phyloP scores from a whole-genome alignment of 2,797 vertebrate genomes.

The Brotula barbata region DNA sequence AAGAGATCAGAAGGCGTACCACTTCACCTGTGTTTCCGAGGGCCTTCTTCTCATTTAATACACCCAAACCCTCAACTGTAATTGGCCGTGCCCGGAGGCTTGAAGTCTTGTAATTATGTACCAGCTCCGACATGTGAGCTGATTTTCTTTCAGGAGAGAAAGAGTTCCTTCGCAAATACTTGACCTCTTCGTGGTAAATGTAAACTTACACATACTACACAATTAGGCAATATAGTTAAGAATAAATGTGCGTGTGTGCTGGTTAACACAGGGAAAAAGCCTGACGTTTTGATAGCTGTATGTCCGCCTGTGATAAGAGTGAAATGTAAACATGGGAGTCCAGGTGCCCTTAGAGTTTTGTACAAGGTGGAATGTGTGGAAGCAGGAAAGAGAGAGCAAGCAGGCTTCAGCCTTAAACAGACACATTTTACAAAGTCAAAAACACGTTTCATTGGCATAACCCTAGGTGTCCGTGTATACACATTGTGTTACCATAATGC shows the following conservation, averaged over 20 bases:
- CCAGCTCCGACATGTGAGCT: constrained; percentile 6
- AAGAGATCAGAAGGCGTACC: constrained; percentile 52
- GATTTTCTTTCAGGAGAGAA: constrained; percentile 20
- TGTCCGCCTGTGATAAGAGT: too few relatives aligned
- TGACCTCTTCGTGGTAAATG: constrained; percentile 18
- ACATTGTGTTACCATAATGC: background rate
- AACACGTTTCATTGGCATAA: background rate
- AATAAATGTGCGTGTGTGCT: constrained; percentile 11
- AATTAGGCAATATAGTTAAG: constrained; percentile 14
- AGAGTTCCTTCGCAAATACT: constrained; percentile 17
- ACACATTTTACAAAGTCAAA: background rate
- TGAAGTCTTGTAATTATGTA: constrained; percentile 24
- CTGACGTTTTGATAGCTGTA: constrained; percentile 4
- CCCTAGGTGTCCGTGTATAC: background rate
- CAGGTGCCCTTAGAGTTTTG: too few relatives aligned
- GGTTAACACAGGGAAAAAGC: constrained; percentile 9
- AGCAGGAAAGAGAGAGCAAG: constrained; percentile 3
- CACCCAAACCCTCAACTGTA: constrained; percentile 31
- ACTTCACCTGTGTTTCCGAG: constrained; percentile 53
- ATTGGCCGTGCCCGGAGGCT: constrained; percentile 43
- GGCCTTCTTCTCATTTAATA: constrained; percentile 14
- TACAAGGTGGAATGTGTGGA: constrained; percentile 17
- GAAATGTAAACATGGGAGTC: too few relatives aligned
- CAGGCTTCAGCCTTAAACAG: constrained; percentile 8
- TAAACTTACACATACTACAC: constrained; percentile 25